Percentiles rank a stretch among this genome's conserved stretches.
Evolutionary conservation across 2,888 invertebrate genomes (phyloP).

Genomic region (Apodemia mormo): DNA sequence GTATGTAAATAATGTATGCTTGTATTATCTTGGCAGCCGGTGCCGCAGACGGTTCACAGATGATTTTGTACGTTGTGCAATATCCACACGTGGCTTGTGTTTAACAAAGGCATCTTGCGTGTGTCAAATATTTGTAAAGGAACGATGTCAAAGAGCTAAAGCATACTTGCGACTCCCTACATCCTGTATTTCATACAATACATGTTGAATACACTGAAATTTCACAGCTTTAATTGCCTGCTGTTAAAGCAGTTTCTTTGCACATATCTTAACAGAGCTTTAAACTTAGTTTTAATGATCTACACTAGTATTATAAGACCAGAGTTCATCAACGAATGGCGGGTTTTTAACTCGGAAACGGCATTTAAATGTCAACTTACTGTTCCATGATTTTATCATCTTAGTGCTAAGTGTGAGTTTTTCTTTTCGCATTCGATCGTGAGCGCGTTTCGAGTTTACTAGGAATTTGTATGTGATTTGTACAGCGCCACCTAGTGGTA

Average conservation of each 20-base stretch:
- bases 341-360: too few species aligned
- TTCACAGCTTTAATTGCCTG: background rate
- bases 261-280: too few species aligned
- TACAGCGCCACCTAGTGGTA: too few species aligned
- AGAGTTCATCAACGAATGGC: too few species aligned
- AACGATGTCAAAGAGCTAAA: conserved; percentile 1
- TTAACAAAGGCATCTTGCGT: background rate
- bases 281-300: background rate
- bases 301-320: too few species aligned
- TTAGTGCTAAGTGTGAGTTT: too few species aligned
- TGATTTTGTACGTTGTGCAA: background rate
- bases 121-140: conserved; percentile 17
- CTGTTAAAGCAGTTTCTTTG: background rate
- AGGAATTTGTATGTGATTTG: too few species aligned
- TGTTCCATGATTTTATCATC: too few species aligned
- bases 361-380: too few species aligned
- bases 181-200: conserved; percentile 2
- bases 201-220: background rate
- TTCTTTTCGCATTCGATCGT: too few species aligned
- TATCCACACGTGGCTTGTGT: conserved; percentile 8
- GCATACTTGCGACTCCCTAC: conserved; percentile 13
- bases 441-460: too few species aligned
- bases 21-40: background rate
- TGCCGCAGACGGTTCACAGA: background rate
- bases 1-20: background rate